A percentile compares a stretch with the other conserved stretches of the same genome.
phyloP scores from a whole-genome alignment of 2,797 vertebrate species.

The Enteromius afrohamiltoni region DNA sequence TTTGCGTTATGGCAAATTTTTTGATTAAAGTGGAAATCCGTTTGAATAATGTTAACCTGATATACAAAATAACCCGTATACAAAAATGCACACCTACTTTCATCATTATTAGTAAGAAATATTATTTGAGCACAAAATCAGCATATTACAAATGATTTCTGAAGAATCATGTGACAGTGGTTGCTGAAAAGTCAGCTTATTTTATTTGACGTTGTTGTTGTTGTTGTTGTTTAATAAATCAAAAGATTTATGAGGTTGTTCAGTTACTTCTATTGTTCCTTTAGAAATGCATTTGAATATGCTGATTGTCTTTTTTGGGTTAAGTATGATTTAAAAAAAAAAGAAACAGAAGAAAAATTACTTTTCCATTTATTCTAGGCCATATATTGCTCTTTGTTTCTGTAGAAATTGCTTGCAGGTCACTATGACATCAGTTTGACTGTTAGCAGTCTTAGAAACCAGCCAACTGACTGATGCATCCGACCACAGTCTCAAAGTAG shows the following conservation, averaged over 20 bases:
- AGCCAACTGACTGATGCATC: conserved; percentile 5
- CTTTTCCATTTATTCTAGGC: background rate
- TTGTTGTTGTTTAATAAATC: background rate
- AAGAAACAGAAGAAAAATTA: background rate
- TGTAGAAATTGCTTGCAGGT: background rate
- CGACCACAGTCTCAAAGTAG: background rate
- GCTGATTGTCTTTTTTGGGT: background rate
- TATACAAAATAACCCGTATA: too few relatives aligned
- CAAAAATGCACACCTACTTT: too few relatives aligned
- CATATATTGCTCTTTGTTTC: background rate
- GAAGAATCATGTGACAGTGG: background rate
- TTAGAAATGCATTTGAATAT: background rate
- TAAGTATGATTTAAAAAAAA: background rate
- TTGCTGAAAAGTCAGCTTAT: background rate
- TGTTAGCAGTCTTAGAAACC: background rate
- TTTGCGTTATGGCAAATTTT: too few relatives aligned
- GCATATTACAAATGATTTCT: background rate
- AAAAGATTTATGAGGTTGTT: background rate
- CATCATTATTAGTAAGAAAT: background rate
- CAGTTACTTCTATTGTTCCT: background rate
- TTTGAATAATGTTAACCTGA: background rate
- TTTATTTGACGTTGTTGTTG: too few relatives aligned
- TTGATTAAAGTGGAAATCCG: background rate
- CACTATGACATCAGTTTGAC: background rate
- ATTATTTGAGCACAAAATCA: background rate